Base-by-base conservation (phyloP, 2,888 invertebrate species). In the Oxyteleia sp. region DNA sequence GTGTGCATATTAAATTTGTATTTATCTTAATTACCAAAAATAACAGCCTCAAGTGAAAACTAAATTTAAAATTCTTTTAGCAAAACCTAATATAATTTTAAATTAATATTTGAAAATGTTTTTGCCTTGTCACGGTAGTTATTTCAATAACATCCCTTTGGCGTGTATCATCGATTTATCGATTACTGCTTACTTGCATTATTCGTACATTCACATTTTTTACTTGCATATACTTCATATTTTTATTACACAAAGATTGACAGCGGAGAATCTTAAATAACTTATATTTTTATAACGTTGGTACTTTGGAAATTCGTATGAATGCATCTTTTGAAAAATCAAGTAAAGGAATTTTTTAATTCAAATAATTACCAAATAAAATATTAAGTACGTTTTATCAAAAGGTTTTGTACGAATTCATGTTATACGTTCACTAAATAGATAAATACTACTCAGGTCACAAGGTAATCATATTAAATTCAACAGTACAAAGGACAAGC, bases 381-480 rank as follows among this genome's bases (percentile, higher is more conserved):
- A 43, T 55, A 74, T 45, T 35, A 35, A 75, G 38, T 57, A 20
- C n/a, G 15, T 57, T 26, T 47, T 45, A 16, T 64, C 38, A 55
- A 57, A 64, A 55, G 26, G 35, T 41, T 38, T 63, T n/a, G 20
- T 35, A 13, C 3, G 32, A 4, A 26, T 43, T n/a, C 5, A 55
- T 41, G 23, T 51, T 71, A 45, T 79, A 55, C 29, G 55, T 79
- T 69, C 38, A 53, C 18, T 69, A 69, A 78, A 69, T 38, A 71
- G 64, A 79, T 79, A 64, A 79, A 80, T 80, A 80, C 72, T 66
- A 47, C 32, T 53, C 45, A 51, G 79, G 72, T 72, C 49, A 47
- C 64, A 59, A 59, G 57, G 23, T 80, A 80, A 80, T 80, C 79
- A 72, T 72, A 72, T 80, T 80, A 80, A 80, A 80, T 72, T 66